phyloP scores from a whole-genome alignment of 1,140 invertebrate genomes.

The Temnothorax curvispinosus region DNA sequence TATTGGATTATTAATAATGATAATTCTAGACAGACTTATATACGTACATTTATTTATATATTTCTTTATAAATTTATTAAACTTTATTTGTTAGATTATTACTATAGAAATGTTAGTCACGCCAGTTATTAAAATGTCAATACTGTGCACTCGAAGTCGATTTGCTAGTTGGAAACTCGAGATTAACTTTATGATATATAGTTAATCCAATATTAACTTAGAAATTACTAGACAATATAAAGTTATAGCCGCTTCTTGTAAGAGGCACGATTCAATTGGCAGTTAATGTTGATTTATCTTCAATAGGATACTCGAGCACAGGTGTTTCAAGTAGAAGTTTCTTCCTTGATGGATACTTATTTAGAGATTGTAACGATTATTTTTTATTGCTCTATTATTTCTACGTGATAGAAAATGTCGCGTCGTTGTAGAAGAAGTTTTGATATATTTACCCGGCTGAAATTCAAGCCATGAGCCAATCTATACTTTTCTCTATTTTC shows the following conservation, averaged over 20 bases:
- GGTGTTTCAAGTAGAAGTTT: conserved; percentile 25
- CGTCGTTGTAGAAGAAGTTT: not conserved
- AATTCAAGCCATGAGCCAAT: not conserved
- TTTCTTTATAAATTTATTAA: not conserved
- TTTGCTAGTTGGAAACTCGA: conserved; percentile 1
- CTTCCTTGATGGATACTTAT: conserved; percentile 38
- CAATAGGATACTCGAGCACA: not conserved
- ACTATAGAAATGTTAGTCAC: not conserved
- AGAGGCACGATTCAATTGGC: conserved; percentile 10
- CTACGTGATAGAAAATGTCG: not conserved
- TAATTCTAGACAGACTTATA: not conserved
- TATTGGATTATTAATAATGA: not conserved
- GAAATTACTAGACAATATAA: conserved; percentile 23
- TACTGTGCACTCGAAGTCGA: not conserved
- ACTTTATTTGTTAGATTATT: not conserved
- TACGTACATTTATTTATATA: not conserved
- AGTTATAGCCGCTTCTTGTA: conserved; percentile 1
- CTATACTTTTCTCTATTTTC: not conserved
- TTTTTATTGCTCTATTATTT: conserved; percentile 17
- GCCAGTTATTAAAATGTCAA: not conserved
- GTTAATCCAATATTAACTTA: conserved; percentile 37
- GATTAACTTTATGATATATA: conserved; percentile 34
- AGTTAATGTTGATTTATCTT: conserved; percentile 43
- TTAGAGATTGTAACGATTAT: conserved; percentile 8
- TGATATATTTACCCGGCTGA: not conserved